Percentiles rank a stretch among this genome's conserved stretches.
Evolutionary conservation across 2,113 vertebrate species (phyloP).

Genomic region (Porphyrio hochstetteri): DNA sequence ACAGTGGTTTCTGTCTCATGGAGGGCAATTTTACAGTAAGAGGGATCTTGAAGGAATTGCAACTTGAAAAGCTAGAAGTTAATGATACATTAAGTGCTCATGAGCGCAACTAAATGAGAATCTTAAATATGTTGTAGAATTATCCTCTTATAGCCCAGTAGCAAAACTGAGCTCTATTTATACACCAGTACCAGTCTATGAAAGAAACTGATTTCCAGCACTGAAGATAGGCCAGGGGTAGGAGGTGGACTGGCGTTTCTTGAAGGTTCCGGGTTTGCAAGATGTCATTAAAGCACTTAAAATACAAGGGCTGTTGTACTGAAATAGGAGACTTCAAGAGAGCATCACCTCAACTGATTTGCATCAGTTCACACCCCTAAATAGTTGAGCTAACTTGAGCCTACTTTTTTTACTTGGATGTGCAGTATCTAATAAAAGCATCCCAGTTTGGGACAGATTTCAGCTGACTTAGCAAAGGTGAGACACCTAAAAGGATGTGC

Average conservation of each 20-base stretch:
- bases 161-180: neutral
- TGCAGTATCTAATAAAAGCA: neutral
- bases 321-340: neutral
- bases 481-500: neutral
- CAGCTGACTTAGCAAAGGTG: neutral
- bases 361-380: neutral
- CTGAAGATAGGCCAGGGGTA: neutral
- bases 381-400: neutral
- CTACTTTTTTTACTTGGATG: neutral
- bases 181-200: neutral
- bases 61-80: neutral
- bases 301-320: neutral
- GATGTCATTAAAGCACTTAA: neutral
- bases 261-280: neutral
- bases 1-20: neutral
- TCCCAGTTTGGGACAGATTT: neutral
- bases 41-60: neutral
- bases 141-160: neutral
- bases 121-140: neutral
- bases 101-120: neutral
- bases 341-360: neutral
- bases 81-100: neutral
- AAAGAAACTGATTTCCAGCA: neutral
- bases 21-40: neutral
- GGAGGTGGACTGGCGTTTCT: neutral